A percentile compares a stretch with the other conserved stretches of the same genome.
These are phyloP conservation scores for Zygaena filipendulae DNA, from an alignment of 2,888 invertebrate species.

Conservation along the genomic window DNA sequence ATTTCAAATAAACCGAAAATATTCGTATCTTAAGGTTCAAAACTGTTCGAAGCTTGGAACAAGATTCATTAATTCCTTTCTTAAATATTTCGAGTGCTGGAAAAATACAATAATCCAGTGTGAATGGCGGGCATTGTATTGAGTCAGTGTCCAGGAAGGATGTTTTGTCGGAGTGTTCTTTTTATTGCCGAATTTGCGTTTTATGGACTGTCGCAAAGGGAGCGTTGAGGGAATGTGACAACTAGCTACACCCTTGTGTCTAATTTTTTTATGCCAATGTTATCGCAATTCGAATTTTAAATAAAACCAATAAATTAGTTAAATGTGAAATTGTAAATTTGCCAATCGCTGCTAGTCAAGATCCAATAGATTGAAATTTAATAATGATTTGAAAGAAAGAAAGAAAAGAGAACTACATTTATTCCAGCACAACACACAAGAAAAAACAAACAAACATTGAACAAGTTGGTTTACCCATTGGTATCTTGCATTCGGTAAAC, in stretches of 20 bases:
- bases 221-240: constrained; percentile 49
- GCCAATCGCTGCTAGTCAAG: no score
- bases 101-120: constrained; percentile 65
- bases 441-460: no score
- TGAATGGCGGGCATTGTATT: constrained; percentile 61
- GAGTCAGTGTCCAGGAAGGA: constrained; percentile 66
- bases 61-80: constrained; percentile 52
- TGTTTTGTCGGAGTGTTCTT: constrained; percentile 59
- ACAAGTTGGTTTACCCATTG: no score
- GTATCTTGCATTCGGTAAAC: no score
- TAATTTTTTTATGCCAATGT: constrained; percentile 33
- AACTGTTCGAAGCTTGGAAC: constrained; percentile 26
- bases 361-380: no score
- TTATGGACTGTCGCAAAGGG: constrained; percentile 57
- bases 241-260: constrained; percentile 36
- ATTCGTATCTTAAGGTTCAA: constrained; percentile 26
- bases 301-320: constrained; percentile 14
- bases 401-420: no score
- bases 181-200: constrained; percentile 68
- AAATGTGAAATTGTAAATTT: no score
- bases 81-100: constrained; percentile 60
- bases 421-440: no score
- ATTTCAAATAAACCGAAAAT: constrained; percentile 24
- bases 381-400: no score
- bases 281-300: constrained; percentile 24